Evolutionary conservation across 2,113 vertebrate genomes (phyloP).

Genomic region (Polypterus senegalus): DNA sequence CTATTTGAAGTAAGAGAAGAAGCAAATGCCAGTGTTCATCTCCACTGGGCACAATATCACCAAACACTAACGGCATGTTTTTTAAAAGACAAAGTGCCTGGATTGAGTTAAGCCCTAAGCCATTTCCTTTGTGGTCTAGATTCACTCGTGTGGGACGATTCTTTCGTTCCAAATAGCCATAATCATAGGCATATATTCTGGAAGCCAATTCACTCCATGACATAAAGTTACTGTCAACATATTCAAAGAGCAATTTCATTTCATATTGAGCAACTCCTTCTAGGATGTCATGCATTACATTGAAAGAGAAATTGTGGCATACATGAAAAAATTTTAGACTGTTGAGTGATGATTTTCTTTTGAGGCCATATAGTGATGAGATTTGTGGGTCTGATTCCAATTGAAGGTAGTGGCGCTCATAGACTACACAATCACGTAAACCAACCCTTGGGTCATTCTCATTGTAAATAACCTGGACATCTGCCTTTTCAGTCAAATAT

Average conservation of each 20-base stretch:
- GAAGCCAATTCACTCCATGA: conserved; percentile 6
- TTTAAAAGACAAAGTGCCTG: conserved; percentile 20
- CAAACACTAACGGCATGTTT: conserved; percentile 23
- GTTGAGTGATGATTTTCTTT: no score
- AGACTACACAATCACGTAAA: no score
- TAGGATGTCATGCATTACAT: conserved; percentile 26
- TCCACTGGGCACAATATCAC: conserved; percentile 15
- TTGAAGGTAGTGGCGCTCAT: no score
- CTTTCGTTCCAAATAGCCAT: conserved; percentile 18
- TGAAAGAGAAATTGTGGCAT: conserved; percentile 17
- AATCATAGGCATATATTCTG: conserved; percentile 17
- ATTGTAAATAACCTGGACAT: no score
- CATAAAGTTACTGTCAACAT: conserved; percentile 10
- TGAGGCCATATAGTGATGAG: no score
- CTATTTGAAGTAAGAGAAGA: conserved; percentile 21
- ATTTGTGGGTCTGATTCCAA: no score
- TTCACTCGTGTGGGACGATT: no score
- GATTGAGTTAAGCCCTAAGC: conserved; percentile 12
- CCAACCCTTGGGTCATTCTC: no score
- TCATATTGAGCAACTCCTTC: conserved; percentile 22
- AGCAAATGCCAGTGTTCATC: conserved; percentile 19
- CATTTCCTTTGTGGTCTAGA: conserved; percentile 14
- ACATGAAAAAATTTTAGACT: conserved; percentile 19
- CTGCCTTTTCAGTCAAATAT: no score
- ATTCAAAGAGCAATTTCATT: conserved; percentile 13